phyloP scores from a whole-genome alignment of 2,888 invertebrate species.

The Drosophila meridiana region DNA sequence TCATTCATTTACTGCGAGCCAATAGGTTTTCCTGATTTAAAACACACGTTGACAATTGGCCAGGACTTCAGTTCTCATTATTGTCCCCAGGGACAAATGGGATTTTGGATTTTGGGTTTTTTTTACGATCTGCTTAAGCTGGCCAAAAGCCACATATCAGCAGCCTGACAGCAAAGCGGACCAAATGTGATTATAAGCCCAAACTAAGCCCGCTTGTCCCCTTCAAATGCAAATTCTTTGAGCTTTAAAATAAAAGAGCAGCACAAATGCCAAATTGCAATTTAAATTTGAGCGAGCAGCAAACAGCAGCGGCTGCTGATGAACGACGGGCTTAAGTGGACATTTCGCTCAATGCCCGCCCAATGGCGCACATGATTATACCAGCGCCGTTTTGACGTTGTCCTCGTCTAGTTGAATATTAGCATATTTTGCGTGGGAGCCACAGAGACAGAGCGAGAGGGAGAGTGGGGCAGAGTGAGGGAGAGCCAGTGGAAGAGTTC shows the following conservation, averaged over 20 bases:
- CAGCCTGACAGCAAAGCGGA: conserved; percentile 18
- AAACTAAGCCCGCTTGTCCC: conserved; percentile 4
- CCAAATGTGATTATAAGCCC: conserved; percentile 8
- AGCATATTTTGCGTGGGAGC: conserved; percentile 26
- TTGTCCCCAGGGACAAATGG: background rate
- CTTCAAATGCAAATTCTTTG: conserved; percentile 22
- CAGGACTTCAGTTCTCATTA: conserved; percentile 16
- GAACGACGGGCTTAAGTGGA: conserved; percentile 23
- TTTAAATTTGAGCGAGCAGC: conserved; percentile 5
- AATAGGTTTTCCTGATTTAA: background rate
- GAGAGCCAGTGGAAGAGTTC: conserved; percentile 13
- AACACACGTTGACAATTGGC: conserved; percentile 15
- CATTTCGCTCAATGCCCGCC: conserved; percentile 21
- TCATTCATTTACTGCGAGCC: background rate
- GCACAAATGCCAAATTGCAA: conserved; percentile 3
- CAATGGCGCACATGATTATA: conserved; percentile 32
- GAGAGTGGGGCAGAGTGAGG: background rate
- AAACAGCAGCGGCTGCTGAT: background rate
- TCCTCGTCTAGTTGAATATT: conserved; percentile 27
- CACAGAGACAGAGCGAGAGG: background rate
- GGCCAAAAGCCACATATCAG: conserved; percentile 57
- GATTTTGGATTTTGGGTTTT: conserved; percentile 10
- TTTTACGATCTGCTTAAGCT: conserved; percentile 44
- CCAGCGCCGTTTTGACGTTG: conserved; percentile 7
- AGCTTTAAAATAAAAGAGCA: background rate